Percentiles rank a stretch among this genome's conserved stretches.
phyloP scores from a whole-genome alignment of 2,113 vertebrate species.

The Podilymbus podiceps region DNA sequence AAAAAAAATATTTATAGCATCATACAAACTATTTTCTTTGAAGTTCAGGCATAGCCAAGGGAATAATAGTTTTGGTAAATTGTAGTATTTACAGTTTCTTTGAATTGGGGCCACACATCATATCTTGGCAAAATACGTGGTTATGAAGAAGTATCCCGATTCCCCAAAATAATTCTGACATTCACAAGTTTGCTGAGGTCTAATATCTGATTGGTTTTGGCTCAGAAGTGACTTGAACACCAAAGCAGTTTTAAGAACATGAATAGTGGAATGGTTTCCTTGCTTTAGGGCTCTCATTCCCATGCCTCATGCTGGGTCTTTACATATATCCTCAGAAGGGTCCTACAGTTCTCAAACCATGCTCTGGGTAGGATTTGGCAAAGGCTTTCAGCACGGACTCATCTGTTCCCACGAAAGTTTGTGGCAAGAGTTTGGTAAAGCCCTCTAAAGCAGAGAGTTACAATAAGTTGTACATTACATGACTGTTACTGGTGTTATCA shows the following conservation, averaged over 20 bases:
- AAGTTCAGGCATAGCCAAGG: background rate
- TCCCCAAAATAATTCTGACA: background rate
- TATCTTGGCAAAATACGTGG: background rate
- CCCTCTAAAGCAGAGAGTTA: background rate
- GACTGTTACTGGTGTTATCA: background rate
- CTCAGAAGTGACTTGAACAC: background rate
- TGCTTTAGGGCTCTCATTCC: background rate
- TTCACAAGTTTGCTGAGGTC: background rate
- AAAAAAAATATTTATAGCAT: slow-evolving; percentile 6
- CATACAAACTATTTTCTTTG: background rate
- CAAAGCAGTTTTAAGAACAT: background rate
- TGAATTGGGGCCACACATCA: background rate
- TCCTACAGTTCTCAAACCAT: background rate
- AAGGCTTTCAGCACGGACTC: background rate
- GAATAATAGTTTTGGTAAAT: background rate
- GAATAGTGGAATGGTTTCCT: background rate
- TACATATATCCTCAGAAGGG: background rate
- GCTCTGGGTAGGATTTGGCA: background rate
- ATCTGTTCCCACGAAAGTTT: background rate
- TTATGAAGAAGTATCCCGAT: background rate
- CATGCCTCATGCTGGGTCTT: background rate
- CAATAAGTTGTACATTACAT: background rate
- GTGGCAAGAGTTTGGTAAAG: background rate
- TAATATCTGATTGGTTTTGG: background rate
- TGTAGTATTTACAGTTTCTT: background rate